A percentile compares a stretch with the other conserved stretches of the same genome.
Conservation (phyloP, 2,888 invertebrate genomes). For the Chirona hameri region DNA sequence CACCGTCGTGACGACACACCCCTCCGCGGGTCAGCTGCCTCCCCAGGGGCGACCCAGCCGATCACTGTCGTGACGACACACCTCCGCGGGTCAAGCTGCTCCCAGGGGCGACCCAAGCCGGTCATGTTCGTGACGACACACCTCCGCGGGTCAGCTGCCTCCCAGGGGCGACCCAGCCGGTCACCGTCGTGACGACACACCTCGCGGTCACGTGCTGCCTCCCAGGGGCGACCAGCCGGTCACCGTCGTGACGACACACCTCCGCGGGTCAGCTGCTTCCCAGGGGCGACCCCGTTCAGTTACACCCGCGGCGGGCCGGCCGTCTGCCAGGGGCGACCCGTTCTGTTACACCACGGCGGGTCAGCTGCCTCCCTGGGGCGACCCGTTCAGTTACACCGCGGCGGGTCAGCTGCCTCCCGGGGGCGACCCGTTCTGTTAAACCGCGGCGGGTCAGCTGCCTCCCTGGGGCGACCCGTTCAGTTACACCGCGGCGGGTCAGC, state of each 20-base stretch:
- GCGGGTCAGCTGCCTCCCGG: background rate
- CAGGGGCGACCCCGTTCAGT: background rate
- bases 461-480: background rate
- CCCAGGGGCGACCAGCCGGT: background rate
- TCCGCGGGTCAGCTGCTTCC: background rate
- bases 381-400: too few species aligned
- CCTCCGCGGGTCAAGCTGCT: too few species aligned
- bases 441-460: background rate
- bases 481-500: too few species aligned
- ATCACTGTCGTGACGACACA: too few species aligned
- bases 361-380: background rate
- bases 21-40: background rate
- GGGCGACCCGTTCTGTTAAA: background rate
- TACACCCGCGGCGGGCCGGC: too few species aligned
- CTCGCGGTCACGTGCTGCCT: too few species aligned
- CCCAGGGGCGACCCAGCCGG: background rate
- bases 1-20: background rate
- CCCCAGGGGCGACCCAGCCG: background rate
- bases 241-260: background rate
- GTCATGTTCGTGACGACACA: background rate
- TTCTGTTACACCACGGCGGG: background rate
- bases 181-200: too few species aligned
- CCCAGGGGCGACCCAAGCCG: background rate
- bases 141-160: background rate
- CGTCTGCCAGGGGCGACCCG: background rate